Conservation (phyloP, 2,888 invertebrate species). For the Xanthia togata region DNA sequence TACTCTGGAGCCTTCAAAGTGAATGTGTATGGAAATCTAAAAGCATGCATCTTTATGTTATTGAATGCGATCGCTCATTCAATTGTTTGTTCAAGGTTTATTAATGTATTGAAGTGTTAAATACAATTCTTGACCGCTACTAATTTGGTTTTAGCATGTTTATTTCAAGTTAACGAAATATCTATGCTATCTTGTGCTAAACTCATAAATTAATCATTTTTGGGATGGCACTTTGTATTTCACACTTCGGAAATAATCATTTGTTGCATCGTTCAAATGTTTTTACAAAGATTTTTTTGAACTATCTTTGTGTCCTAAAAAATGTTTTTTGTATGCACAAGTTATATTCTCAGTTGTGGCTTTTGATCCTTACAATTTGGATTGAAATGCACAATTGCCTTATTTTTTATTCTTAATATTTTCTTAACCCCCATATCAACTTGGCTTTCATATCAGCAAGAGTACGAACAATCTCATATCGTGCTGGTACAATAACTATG, state of each 20-base stretch:
- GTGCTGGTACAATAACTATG: background rate
- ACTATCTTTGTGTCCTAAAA: background rate
- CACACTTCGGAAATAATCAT: background rate
- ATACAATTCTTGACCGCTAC: constrained; percentile 6
- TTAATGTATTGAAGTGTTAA: constrained; percentile 13
- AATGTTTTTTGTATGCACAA: constrained; percentile 43
- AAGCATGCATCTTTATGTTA: constrained; percentile 56
- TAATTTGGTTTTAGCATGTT: background rate
- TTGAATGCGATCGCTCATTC: constrained; percentile 40
- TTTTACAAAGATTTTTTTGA: background rate
- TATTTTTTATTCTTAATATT: background rate
- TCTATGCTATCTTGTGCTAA: background rate
- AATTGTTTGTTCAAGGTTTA: constrained; percentile 33
- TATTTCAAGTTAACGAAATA: background rate
- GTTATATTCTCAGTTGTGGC: background rate
- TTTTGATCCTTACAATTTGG: background rate
- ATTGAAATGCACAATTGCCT: too few relatives aligned
- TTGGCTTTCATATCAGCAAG: background rate
- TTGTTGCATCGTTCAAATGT: constrained; percentile 15
- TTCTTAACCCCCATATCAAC: background rate
- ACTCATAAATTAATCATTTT: background rate
- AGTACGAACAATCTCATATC: background rate
- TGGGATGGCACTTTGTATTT: constrained; percentile 9
- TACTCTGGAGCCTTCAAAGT: constrained; percentile 46
- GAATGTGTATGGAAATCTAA: constrained; percentile 60